Evolutionary conservation across 2,113 vertebrate genomes (phyloP), one percentile per base, ranked within the genome.

Genomic region (Gallinago jamesoni): DNA sequence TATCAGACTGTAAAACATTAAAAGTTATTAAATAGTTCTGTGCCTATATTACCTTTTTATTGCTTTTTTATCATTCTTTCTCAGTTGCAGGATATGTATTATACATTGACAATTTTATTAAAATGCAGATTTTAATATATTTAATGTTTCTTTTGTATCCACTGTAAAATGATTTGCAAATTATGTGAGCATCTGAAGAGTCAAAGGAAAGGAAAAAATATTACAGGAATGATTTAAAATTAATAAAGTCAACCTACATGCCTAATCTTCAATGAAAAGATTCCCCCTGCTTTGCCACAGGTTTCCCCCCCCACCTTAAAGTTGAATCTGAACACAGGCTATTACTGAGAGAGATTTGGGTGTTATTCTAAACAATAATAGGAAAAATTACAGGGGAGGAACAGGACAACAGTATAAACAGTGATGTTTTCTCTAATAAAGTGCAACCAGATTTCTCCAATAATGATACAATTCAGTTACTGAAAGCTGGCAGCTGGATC

Each of bases 121-220:
- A 98, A 98, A 98, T 96, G 93, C 91, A 97, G 95, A 96, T 98
- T 98, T 98, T 97, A 98, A 98, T 98, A 98, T 97, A 97, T 97
- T 98, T 98, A 98, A 98, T 98, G 97, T 97, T 98, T 97, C 96
- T 97, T 96, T 97, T 98, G 97, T 97, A 98, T 96, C 96, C 87
- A 84, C 90, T 97, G 89, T 93, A 96, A 98, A 97, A 96, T 96
- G 94, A 97, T 98, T 98, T 98, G 96, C 97, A 97, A 97, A 97
- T 96, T 96, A 97, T 80, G 96, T 93, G 96, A 97, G 84, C 84
- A 97, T 97, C 95, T 84, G 96, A 98, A 97, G 96, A 97, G 87
- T 94, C 96, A 96, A 96, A 96, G 86, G 83, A 95, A 97, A 97
- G 89, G 73, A 92, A 80, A 87, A 98, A 97, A 97, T 96, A 97